phyloP scores from a whole-genome alignment of 2,888 invertebrate species.

The Acleris sparsana region DNA sequence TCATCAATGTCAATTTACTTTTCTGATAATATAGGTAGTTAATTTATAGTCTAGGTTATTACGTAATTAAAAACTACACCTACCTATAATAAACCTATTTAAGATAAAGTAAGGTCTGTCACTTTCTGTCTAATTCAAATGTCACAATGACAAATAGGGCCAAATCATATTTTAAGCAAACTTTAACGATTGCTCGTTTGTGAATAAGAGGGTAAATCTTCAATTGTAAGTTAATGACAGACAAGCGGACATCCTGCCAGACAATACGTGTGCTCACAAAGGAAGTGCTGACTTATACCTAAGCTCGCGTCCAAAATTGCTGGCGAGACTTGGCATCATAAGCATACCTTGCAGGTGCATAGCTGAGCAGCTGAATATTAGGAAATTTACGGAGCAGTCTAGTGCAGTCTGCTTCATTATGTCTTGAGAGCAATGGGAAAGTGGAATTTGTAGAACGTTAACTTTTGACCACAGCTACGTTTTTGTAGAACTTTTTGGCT shows the following conservation, averaged over 20 bases:
- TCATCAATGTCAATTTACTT: not conserved
- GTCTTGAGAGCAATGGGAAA: not conserved
- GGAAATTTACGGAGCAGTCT: not conserved
- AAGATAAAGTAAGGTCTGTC: not conserved
- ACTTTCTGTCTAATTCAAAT: too few species aligned
- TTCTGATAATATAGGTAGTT: not conserved
- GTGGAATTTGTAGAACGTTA: too few species aligned
- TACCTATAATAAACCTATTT: too few species aligned
- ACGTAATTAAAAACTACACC: too few species aligned
- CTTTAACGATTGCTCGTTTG: too few species aligned
- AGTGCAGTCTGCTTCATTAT: not conserved
- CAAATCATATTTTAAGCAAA: too few species aligned
- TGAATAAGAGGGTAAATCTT: not conserved
- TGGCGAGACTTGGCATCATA: conserved; percentile 12
- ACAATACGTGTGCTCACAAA: conserved; percentile 10
- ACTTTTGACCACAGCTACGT: too few species aligned
- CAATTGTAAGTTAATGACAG: conserved; percentile 13
- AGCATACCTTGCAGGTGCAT: conserved; percentile 7
- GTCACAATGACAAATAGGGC: too few species aligned
- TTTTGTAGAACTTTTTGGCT: too few species aligned
- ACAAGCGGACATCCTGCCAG: conserved; percentile 17
- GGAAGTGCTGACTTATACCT: conserved; percentile 17
- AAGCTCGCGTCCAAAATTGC: conserved; percentile 2
- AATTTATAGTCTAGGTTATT: too few species aligned
- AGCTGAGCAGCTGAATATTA: conserved; percentile 1